phyloP scores from a whole-genome alignment of 2,113 vertebrate species.

The Paradoxurus hermaphroditus region DNA sequence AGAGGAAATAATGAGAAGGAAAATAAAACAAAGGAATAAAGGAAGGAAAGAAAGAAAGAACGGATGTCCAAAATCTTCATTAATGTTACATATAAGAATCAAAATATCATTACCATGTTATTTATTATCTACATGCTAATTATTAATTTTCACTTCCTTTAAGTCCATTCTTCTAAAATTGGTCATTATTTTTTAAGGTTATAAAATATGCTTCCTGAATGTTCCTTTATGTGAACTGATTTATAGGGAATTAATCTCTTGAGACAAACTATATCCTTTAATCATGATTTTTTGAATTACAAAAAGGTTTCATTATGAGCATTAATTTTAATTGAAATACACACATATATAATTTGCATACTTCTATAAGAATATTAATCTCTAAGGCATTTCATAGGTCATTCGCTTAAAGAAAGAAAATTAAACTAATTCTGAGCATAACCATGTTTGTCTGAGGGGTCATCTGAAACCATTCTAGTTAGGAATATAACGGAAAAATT shows the following conservation, averaged over 20 bases:
- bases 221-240: background rate
- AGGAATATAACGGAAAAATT: background rate
- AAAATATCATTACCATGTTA: background rate
- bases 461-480: background rate
- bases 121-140: background rate
- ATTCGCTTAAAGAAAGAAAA: background rate
- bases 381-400: background rate
- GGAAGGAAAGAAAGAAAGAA: too few species aligned
- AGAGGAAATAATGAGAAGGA: background rate
- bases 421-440: background rate
- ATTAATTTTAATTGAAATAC: constrained; percentile 21
- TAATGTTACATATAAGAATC: background rate
- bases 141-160: background rate
- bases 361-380: background rate
- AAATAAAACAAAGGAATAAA: background rate
- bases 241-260: background rate
- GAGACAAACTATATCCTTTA: background rate
- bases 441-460: background rate
- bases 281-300: background rate
- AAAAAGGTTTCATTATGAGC: background rate
- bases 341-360: background rate
- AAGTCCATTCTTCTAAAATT: background rate
- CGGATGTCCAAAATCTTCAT: background rate
- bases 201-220: background rate
- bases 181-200: background rate